Evolutionary conservation across 2,888 invertebrate species (phyloP), one percentile per base, ranked within the genome.

Genomic region (Brachyopa scutellaris): DNA sequence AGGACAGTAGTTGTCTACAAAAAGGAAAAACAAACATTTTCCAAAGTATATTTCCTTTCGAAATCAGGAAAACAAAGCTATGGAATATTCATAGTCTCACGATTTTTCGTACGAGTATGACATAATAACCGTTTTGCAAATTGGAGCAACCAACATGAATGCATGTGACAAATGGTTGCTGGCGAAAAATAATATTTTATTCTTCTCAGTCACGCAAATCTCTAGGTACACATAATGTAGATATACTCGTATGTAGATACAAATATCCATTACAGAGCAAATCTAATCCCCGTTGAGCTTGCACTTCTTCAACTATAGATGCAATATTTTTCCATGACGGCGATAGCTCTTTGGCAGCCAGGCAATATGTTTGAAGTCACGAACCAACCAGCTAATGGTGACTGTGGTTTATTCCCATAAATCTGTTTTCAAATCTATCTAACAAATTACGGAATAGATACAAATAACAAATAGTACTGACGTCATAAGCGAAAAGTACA

Each of bases 301-400:
- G 66, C 74, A 40, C 15, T 61, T 6, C 69, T 61, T 53, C 53
- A 49, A 26, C 6, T 33, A 26, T 36, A 59, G 29, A 69, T 73
- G 66, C 67, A 53, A 67, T n/a, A n/a, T 74, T 84, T 85, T 85
- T 77, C 72, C 82, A 78, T 84, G 84, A 77, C 84, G 84, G 69
- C 85, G 85, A 62, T 73, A 42, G 72, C 62, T n/a, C 33, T 42
- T 31, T 8, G 51, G 21, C 80, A 59, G 21, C 38, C 61, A 77
- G 70, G 74, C 78, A 76, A 80, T 76, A 21, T 74, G 57, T 64
- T 66, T 64, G 66, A 82, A 82, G 82, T 82, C 82, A 82, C 82
- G 82, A 77, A 77, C 59, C n/a, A 76, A 59, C 47, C 36, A 73
- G 70, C 76, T 33, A 19, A 69, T 21, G 21, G 11, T 11, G 51